Conservation (phyloP, 2,797 vertebrate species). For the Rhadinocentrus ornatus region DNA sequence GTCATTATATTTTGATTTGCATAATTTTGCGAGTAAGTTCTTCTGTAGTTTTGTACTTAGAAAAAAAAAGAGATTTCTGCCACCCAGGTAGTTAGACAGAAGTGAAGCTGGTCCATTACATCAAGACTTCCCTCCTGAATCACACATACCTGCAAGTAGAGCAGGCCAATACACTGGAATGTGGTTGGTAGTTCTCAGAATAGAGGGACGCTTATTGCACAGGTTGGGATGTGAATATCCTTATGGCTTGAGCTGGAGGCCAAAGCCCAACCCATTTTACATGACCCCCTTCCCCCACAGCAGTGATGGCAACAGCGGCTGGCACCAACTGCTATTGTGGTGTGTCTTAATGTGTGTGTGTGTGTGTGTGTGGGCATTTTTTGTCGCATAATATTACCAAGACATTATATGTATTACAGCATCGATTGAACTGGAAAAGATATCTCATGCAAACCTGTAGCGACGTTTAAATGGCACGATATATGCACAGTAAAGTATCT, state of each 20-base stretch:
- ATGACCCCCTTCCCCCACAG: slow-evolving; percentile 65
- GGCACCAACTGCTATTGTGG: slow-evolving; percentile 61
- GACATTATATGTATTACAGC: background rate
- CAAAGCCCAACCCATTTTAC: slow-evolving; percentile 67
- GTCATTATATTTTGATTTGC: slow-evolving; percentile 1
- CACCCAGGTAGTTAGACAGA: slow-evolving; percentile 33
- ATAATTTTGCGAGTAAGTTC: background rate
- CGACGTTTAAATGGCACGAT: background rate
- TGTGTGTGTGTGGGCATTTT: slow-evolving; percentile 1
- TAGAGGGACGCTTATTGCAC: slow-evolving; percentile 50
- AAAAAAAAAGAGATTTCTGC: slow-evolving; percentile 31
- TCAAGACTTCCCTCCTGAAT: slow-evolving; percentile 52
- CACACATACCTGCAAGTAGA: slow-evolving; percentile 58
- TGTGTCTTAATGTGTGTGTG: slow-evolving; percentile 40
- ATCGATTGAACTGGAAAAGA: slow-evolving; percentile 1
- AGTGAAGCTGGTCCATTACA: slow-evolving; percentile 39
- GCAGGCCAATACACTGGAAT: slow-evolving; percentile 49
- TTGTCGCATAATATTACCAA: slow-evolving; percentile 23
- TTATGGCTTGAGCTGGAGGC: slow-evolving; percentile 59
- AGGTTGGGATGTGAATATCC: slow-evolving; percentile 66
- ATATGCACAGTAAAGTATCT: background rate
- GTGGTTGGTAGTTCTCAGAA: slow-evolving; percentile 32
- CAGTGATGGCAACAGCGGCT: slow-evolving; percentile 62
- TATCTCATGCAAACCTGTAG: background rate
- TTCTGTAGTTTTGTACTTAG: slow-evolving; percentile 1